Conservation (phyloP, 1,140 invertebrate species). For the Pemphigus obesinymphae region DNA sequence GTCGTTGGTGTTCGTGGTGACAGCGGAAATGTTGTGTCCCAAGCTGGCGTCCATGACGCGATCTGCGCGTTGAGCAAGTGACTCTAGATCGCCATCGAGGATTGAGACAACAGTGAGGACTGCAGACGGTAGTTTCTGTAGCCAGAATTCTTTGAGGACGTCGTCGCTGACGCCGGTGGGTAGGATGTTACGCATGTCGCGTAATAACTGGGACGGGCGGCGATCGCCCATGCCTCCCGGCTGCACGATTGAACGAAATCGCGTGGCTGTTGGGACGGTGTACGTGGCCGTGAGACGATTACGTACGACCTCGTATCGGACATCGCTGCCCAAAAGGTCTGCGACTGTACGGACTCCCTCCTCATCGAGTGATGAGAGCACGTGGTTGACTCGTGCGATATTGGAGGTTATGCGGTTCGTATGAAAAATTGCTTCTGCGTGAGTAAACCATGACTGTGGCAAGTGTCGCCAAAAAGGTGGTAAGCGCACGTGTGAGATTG, state of each 20-base stretch:
- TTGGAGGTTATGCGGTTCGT: too few species aligned
- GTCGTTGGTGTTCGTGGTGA: too few species aligned
- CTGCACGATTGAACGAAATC: neutral
- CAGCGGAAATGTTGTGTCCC: too few species aligned
- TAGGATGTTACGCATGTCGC: neutral
- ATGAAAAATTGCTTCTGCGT: too few species aligned
- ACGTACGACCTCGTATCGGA: rapidly evolving
- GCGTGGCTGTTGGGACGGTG: neutral
- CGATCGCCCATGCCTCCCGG: neutral
- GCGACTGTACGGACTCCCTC: neutral
- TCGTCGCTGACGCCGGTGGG: neutral
- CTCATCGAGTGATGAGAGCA: neutral
- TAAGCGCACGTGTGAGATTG: too few species aligned
- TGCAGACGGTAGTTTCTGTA: neutral
- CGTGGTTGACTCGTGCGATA: too few species aligned
- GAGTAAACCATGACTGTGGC: too few species aligned
- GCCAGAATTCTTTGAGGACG: neutral
- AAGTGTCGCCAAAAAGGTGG: too few species aligned
- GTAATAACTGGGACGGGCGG: neutral
- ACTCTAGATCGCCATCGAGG: neutral
- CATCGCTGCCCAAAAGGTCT: neutral
- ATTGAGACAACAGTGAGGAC: neutral
- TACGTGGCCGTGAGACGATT: neutral
- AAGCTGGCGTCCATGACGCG: too few species aligned
- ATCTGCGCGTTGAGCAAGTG: neutral